Conservation (phyloP, 2,797 vertebrate genomes). For the Siniperca scherzeri region DNA sequence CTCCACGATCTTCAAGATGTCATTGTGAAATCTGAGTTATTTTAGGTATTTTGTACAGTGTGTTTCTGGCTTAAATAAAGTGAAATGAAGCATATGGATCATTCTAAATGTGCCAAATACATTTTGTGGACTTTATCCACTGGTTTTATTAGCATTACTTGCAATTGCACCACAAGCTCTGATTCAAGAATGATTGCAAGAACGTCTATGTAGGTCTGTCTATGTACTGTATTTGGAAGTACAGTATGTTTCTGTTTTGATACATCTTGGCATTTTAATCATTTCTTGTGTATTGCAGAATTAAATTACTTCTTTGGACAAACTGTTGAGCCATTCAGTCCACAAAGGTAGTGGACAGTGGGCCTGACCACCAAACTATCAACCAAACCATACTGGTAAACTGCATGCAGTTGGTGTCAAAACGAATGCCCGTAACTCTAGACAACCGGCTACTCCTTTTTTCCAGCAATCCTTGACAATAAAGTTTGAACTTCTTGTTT, state of each 20-base stretch:
- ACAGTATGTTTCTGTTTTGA: conserved; percentile 62
- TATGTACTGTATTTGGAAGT: conserved; percentile 56
- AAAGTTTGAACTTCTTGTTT: conserved; percentile 78
- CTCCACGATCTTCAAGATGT: conserved; percentile 23
- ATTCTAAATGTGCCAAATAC: conserved; percentile 73
- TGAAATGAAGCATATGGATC: conserved; percentile 46
- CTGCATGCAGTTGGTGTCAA: conserved; percentile 78
- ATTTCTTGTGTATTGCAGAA: conserved; percentile 63
- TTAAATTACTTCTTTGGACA: conserved; percentile 55
- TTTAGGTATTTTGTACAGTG: conserved; percentile 43
- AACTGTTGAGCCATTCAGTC: conserved; percentile 37
- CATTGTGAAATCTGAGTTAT: conserved; percentile 21
- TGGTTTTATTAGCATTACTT: conserved; percentile 53
- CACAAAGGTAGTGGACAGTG: conserved; percentile 5
- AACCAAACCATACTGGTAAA: conserved; percentile 59
- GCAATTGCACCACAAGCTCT: conserved; percentile 56
- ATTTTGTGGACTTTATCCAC: conserved; percentile 62
- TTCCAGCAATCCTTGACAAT: conserved; percentile 68
- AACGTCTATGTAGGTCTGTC: conserved; percentile 45
- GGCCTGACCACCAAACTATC: conserved; percentile 28
- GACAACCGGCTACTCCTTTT: conserved; percentile 42
- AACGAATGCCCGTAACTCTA: conserved; percentile 62
- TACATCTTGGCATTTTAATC: conserved; percentile 62
- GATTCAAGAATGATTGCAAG: conserved; percentile 48
- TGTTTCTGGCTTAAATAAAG: conserved; percentile 41